A percentile compares a stretch with the other conserved stretches of the same genome.
phyloP scores from a whole-genome alignment of 2,113 vertebrate species.

The Rhegmatorhina hoffmannsi region DNA sequence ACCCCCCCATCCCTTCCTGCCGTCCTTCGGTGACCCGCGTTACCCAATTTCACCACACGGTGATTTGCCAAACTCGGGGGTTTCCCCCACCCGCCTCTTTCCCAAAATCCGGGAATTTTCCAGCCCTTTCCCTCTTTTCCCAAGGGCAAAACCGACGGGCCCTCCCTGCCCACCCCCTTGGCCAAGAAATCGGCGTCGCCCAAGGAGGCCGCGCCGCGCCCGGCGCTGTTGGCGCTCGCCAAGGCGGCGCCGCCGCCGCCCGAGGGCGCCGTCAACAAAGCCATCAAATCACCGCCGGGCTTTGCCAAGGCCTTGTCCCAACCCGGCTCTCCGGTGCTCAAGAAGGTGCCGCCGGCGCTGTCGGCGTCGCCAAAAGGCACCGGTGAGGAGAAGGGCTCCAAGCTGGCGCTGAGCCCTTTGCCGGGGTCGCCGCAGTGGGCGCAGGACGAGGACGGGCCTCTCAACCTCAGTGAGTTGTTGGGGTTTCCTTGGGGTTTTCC shows the following conservation, averaged over 20 bases:
- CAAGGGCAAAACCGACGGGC: constrained; percentile 69
- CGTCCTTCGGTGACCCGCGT: too few species aligned
- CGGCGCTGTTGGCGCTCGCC: constrained; percentile 54
- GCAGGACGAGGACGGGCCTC: constrained; percentile 86
- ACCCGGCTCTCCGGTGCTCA: constrained; percentile 80
- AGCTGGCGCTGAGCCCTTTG: constrained; percentile 78
- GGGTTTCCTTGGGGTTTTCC: too few species aligned
- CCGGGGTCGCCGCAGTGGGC: constrained; percentile 83
- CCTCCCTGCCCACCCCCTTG: constrained; percentile 32
- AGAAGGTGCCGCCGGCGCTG: constrained; percentile 85
- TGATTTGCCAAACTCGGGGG: too few species aligned
- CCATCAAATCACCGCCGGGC: constrained; percentile 80
- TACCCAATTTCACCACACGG: too few species aligned
- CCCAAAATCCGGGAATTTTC: too few species aligned
- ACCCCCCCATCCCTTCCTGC: too few species aligned
- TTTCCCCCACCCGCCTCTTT: too few species aligned
- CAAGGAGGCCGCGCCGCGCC: constrained; percentile 54
- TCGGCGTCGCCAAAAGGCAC: constrained; percentile 74
- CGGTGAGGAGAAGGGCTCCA: constrained; percentile 74
- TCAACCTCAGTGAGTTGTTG: constrained; percentile 91
- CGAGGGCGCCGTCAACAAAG: constrained; percentile 74
- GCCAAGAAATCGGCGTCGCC: constrained; percentile 72
- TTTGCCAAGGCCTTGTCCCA: constrained; percentile 70
- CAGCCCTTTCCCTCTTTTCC: too few species aligned
- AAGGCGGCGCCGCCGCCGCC: constrained; percentile 25